Conservation (phyloP, 2,797 vertebrate genomes). For the Morelia viridis region DNA sequence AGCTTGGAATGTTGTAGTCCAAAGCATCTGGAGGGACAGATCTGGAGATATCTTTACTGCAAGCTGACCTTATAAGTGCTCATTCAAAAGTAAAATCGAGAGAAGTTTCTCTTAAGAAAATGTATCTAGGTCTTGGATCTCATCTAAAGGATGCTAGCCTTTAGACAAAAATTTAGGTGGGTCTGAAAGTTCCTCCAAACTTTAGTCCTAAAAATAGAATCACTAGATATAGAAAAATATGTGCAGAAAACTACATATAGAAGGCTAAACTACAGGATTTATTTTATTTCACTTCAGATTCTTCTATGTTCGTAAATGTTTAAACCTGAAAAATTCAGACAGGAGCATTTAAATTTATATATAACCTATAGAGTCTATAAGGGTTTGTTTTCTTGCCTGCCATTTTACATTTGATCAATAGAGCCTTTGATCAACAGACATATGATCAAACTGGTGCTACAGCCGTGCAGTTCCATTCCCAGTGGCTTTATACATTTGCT, state of each 20-base stretch:
- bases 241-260: background rate
- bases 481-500: background rate
- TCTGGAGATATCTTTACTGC: background rate
- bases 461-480: background rate
- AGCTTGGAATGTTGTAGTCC: background rate
- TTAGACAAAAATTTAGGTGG: background rate
- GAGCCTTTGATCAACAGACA: background rate
- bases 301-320: background rate
- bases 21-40: background rate
- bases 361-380: too few relatives aligned
- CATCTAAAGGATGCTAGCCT: background rate
- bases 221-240: background rate
- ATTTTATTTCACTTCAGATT: background rate
- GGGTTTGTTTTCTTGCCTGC: background rate
- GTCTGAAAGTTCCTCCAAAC: background rate
- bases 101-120: background rate
- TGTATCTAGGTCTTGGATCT: background rate
- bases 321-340: background rate
- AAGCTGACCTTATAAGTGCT: background rate
- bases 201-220: background rate
- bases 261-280: background rate
- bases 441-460: background rate
- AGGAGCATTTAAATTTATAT: background rate
- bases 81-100: background rate
- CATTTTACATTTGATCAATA: background rate